A percentile compares a stretch with the other conserved stretches of the same genome.
These are phyloP conservation scores for Cephus cinctus DNA, from an alignment of 1,140 invertebrate species.

Conservation along the genomic window DNA sequence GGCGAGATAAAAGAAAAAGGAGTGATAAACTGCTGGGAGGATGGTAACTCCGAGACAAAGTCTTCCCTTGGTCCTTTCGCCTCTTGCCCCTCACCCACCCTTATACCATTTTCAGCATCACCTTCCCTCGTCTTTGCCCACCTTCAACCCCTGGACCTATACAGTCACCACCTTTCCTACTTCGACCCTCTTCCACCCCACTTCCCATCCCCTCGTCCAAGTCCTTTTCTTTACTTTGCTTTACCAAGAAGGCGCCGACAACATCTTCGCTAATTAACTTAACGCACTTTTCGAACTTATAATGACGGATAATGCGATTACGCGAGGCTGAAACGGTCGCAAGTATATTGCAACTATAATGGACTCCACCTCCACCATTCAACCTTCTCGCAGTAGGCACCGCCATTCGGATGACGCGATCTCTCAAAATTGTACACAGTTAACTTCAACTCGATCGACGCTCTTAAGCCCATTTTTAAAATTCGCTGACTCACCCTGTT, in stretches of 20 bases:
- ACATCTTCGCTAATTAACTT: conserved; percentile 24
- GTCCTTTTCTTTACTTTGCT: conserved; percentile 7
- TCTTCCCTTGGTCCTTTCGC: not conserved
- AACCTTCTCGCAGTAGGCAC: too few relatives aligned
- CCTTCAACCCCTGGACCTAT: too few relatives aligned
- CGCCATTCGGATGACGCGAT: too few relatives aligned
- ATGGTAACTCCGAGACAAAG: conserved; percentile 17
- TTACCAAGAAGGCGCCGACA: conserved; percentile 15
- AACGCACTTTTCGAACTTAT: conserved; percentile 19
- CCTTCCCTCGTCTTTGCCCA: not conserved
- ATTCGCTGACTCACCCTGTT: conserved; percentile 21
- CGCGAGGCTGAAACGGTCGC: not conserved
- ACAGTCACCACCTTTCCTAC: not conserved
- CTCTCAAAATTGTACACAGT: too few relatives aligned
- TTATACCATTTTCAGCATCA: too few relatives aligned
- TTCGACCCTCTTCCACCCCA: conserved; percentile 6
- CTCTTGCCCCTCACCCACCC: not conserved
- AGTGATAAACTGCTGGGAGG: conserved; percentile 13
- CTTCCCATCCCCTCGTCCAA: not conserved
- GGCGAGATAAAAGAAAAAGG: conserved; percentile 13
- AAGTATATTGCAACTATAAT: too few relatives aligned
- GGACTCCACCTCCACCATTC: too few relatives aligned
- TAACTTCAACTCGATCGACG: too few relatives aligned
- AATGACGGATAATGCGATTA: conserved; percentile 14
- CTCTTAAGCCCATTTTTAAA: too few relatives aligned